Conservation (phyloP, 2,113 vertebrate species). For the Astur gentilis region DNA sequence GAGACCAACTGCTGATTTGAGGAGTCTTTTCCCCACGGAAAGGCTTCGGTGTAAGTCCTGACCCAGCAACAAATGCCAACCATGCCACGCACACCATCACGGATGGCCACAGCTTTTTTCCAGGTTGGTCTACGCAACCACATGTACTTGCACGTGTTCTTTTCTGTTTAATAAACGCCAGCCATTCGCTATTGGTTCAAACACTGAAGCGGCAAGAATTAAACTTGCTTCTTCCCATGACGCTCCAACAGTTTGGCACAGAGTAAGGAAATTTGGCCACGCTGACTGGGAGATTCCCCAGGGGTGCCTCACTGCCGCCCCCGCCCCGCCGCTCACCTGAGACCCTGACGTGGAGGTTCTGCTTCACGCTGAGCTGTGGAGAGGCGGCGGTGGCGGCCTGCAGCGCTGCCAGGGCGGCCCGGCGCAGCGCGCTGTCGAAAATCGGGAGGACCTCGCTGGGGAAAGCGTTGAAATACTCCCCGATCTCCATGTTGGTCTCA, state of each 20-base stretch:
- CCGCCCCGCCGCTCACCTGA: conserved; percentile 73
- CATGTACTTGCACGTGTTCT: rapidly evolving
- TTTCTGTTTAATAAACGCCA: not conserved
- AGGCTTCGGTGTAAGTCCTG: not conserved
- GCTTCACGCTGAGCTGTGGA: conserved; percentile 58
- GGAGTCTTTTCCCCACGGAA: not conserved
- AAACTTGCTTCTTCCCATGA: not conserved
- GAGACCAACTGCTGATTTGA: not conserved
- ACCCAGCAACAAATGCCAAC: not conserved
- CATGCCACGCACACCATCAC: rapidly evolving
- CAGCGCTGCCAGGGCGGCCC: conserved; percentile 64
- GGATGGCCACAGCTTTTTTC: not conserved
- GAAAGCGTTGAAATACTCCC: conserved; percentile 88
- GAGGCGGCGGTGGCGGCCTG: not conserved
- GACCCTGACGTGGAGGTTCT: conserved; percentile 84
- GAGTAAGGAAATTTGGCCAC: rapidly evolving
- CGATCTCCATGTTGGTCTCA: conserved; percentile 94
- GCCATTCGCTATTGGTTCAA: not conserved
- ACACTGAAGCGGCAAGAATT: rapidly evolving
- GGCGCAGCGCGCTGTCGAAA: conserved; percentile 83
- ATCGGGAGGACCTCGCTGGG: conserved; percentile 83
- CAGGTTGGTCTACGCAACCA: not conserved
- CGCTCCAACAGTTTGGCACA: rapidly evolving
- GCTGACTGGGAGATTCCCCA: rapidly evolving
- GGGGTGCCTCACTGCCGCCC: rapidly evolving